These are phyloP conservation scores for Mythimna loreyi DNA, from an alignment of 2,888 invertebrate species.

Conservation along the genomic window DNA sequence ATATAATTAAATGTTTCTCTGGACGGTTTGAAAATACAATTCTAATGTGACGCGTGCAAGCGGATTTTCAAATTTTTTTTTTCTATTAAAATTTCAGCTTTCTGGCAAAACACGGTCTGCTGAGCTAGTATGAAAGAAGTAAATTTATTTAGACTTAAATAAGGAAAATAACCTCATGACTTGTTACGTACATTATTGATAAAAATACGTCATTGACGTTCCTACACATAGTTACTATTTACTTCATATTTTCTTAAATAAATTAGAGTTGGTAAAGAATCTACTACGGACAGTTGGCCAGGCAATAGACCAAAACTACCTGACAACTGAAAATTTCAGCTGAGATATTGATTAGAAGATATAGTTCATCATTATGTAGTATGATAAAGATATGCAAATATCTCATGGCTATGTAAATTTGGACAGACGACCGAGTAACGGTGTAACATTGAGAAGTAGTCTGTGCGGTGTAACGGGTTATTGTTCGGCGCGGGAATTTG, in stretches of 20 bases:
- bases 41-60: no score
- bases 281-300: background rate
- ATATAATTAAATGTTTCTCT: no score
- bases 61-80: no score
- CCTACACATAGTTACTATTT: background rate
- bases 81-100: no score
- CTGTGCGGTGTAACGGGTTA: slow-evolving; percentile 62
- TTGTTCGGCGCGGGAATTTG: slow-evolving; percentile 53
- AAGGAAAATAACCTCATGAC: slow-evolving; percentile 50
- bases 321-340: background rate
- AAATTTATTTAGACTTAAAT: slow-evolving; percentile 22
- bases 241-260: slow-evolving; percentile 20
- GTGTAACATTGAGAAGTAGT: slow-evolving; percentile 45
- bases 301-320: background rate
- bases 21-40: no score
- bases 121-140: no score
- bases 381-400: slow-evolving; percentile 43
- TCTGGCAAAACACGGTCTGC: no score
- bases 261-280: slow-evolving; percentile 1
- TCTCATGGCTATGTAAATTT: slow-evolving; percentile 64
- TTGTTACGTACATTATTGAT: slow-evolving; percentile 9
- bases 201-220: slow-evolving; percentile 4
- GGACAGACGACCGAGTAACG: slow-evolving; percentile 62
- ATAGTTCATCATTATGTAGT: slow-evolving; percentile 3
- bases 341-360: slow-evolving; percentile 3